phyloP scores from a whole-genome alignment of 2,113 vertebrate genomes.

The Heloderma charlesbogerti region DNA sequence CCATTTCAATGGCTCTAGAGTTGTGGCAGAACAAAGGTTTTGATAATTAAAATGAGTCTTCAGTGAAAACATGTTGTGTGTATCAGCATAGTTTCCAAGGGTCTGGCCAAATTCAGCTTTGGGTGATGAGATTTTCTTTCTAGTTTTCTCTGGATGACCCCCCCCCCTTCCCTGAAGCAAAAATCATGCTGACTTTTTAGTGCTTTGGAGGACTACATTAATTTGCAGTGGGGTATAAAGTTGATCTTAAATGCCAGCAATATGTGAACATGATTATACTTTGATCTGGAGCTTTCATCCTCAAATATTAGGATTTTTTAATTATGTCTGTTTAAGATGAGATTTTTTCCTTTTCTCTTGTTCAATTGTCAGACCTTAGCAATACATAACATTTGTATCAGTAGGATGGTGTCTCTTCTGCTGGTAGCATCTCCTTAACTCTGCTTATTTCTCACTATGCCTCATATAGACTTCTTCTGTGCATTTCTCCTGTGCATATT shows the following conservation, averaged over 20 bases:
- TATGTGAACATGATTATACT: neutral
- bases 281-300: neutral
- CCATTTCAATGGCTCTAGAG: neutral
- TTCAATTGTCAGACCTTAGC: neutral
- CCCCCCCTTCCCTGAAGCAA: neutral
- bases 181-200: neutral
- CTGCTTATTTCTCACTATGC: neutral
- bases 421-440: neutral
- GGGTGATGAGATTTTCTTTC: neutral
- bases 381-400: neutral
- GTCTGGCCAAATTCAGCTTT: neutral
- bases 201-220: neutral
- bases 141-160: neutral
- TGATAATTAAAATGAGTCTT: neutral
- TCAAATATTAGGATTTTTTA: neutral
- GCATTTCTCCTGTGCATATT: no score
- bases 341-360: neutral
- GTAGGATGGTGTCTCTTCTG: neutral
- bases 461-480: neutral
- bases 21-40: neutral
- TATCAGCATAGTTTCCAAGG: neutral
- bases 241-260: neutral
- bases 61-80: no score
- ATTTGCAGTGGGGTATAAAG: neutral
- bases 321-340: neutral